Evolutionary conservation across 2,113 vertebrate genomes (phyloP).

Genomic region (Budorcas taxicolor): DNA sequence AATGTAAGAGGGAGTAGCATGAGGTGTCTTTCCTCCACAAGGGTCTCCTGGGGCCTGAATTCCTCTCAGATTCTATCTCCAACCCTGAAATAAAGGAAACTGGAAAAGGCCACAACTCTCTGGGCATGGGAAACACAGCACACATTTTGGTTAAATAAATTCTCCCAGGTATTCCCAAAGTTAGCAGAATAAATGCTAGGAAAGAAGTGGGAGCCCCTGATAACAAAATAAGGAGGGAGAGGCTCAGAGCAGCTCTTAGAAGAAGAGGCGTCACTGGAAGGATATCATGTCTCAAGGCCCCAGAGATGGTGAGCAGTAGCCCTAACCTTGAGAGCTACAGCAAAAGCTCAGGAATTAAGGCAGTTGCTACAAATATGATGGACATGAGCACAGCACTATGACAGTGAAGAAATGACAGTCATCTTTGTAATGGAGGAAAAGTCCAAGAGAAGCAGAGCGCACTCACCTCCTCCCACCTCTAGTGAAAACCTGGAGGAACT

Average conservation of each 20-base stretch:
- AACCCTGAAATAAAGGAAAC: neutral
- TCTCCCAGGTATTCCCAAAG: neutral
- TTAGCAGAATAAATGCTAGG: neutral
- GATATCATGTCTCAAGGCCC: too few species aligned
- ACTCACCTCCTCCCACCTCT: neutral
- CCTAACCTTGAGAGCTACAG: accelerated
- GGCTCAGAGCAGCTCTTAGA: neutral
- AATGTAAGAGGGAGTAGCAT: neutral
- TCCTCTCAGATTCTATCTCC: neutral
- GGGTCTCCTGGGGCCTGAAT: neutral
- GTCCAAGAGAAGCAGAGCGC: neutral
- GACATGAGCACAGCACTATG: neutral
- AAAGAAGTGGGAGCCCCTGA: neutral
- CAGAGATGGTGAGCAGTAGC: neutral
- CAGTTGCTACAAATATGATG: neutral
- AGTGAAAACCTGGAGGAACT: neutral
- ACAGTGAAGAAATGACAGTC: neutral
- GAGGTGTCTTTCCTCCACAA: neutral
- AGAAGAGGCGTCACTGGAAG: neutral
- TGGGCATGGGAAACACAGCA: neutral
- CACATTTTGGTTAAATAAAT: neutral
- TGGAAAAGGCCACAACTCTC: neutral
- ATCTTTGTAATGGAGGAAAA: neutral
- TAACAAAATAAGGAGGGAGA: neutral
- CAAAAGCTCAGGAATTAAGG: neutral